Base-by-base conservation (phyloP, 2,113 vertebrate genomes). In the Todiramphus saurophagus region DNA sequence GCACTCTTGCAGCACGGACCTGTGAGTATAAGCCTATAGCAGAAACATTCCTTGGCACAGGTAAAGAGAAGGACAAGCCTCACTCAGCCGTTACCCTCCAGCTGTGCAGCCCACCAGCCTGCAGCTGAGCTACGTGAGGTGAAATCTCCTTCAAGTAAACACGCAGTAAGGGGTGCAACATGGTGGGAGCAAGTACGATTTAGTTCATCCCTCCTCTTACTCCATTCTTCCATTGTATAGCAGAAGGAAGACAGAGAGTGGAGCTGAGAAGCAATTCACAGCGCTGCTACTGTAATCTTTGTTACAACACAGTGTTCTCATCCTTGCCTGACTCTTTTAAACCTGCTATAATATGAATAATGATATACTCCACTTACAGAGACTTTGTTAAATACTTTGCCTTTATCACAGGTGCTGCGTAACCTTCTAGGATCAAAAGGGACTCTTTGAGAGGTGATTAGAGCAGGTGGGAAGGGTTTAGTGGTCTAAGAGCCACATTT, bases 371-470 rank as follows among this genome's bases (percentile, higher is more conserved):
- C 63, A 60, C 81, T 96, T 81, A 89, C 3, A 3, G 81, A 69
- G 83, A 83, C 91, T 96, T 93, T 92, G 93, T 90, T 93, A 96
- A 97, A 93, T 93, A 87, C 82, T 96, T 94, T 87, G 59, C 94
- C 90, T 89, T 92, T 87, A 91, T 80, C 72, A 31, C 39, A 93
- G 96, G 95, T 82, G 88, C 68, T 76, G 73, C 2, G 16, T 59
- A 95, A 95, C 86, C 77, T 96, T 79, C 7, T 2, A 66, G 83
- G 88, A 75, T 93, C 94, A 97, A 96, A 95, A 68, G 18, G 58
- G 75, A 39, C 67, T 90, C 68, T 96, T 96, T 94, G 87, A 91
- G 89, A 94, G 95, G 69, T 94, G 96, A 96, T 97, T 97, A 96
- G 97, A 96, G 50, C 91, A 68, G 83, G 85, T 94, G 88, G 48